Evolutionary conservation across 2,888 invertebrate genomes (phyloP), one percentile per base, ranked within the genome.

Genomic region (Noctua pronuba): DNA sequence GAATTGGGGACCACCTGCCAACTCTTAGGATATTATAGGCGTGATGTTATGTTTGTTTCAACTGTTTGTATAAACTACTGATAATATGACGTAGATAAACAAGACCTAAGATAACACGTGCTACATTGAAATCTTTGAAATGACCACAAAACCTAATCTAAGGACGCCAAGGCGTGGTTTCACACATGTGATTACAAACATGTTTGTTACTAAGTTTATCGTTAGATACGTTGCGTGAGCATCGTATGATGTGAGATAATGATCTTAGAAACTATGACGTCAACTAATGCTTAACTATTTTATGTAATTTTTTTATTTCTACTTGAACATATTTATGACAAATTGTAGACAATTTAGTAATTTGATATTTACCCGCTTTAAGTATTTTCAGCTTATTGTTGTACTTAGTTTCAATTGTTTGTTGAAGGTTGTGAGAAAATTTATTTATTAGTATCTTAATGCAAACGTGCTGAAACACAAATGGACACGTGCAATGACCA

Each of bases 201-300:
- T 85, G 73, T 83, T 83, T 75, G 58, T 62, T 35, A 5, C 24
- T 11, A 28, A 46, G 38, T 77, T 82, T 72, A 78, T 78, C 78
- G 8, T 28, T 2, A 41, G 21, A 7, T 24, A 62, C 31, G 62
- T 68, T 44, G 67, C 60, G 78, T 74, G 68, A 65, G 35, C 8
- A 78, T 72, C 86, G 64, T 78, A 85, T n/a, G 86, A 82, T 84
- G 24, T 21, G 4, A 38, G 82, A 77, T 80, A 75, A 52, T 16
- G n/a, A 75, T 67, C 64, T 16, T 35, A 38, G 31, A 35, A 13
- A 11, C 6, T 0, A 4, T 64, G 35, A 64, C 44, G 64, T 38
- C 18, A 2, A 38, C 21, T 28, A 28, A 58, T 49, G 8, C n/a
- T 52, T 46, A 16, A n/a, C n/a, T 8, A n/a, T 75, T 52, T n/a